Conservation (phyloP, 2,888 invertebrate genomes). For the Cremastinae sp. region DNA sequence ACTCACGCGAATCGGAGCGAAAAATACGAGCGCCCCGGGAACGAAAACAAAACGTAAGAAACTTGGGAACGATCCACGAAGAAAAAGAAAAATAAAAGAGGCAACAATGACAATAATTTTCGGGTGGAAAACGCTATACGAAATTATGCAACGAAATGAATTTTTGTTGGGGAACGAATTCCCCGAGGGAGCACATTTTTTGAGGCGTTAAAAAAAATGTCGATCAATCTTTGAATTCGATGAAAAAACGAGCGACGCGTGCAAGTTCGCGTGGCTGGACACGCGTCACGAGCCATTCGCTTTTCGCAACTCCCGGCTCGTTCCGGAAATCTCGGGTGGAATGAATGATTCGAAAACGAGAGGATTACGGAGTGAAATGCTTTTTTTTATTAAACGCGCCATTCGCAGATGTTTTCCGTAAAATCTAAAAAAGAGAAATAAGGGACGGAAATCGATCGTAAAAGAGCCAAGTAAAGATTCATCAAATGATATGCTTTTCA, state of each 20-base stretch:
- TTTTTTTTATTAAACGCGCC: slow-evolving; percentile 27
- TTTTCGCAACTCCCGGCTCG: slow-evolving; percentile 42
- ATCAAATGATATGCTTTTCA: too few relatives aligned
- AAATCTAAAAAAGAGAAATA: background rate
- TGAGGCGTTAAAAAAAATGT: slow-evolving; percentile 7
- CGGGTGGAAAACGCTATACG: slow-evolving; percentile 13
- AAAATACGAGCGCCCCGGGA: slow-evolving; percentile 22
- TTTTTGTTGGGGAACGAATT: background rate
- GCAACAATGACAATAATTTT: slow-evolving; percentile 19
- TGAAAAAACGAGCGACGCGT: slow-evolving; percentile 4
- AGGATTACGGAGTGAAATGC: background rate
- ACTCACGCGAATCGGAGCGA: slow-evolving; percentile 9
- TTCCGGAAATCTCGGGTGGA: slow-evolving; percentile 52
- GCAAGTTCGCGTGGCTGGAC: slow-evolving; percentile 32
- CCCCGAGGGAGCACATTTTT: too few relatives aligned
- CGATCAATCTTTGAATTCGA: too few relatives aligned
- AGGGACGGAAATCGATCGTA: too few relatives aligned
- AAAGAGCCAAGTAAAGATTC: too few relatives aligned
- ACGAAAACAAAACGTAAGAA: slow-evolving; percentile 12
- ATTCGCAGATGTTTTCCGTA: slow-evolving; percentile 4
- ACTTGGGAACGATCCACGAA: slow-evolving; percentile 3
- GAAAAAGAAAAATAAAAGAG: slow-evolving; percentile 5
- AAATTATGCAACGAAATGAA: slow-evolving; percentile 17
- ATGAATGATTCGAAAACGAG: slow-evolving; percentile 47
- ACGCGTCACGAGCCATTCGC: slow-evolving; percentile 53